Conservation (phyloP, 2,888 invertebrate species). For the Caradrina kadenii region DNA sequence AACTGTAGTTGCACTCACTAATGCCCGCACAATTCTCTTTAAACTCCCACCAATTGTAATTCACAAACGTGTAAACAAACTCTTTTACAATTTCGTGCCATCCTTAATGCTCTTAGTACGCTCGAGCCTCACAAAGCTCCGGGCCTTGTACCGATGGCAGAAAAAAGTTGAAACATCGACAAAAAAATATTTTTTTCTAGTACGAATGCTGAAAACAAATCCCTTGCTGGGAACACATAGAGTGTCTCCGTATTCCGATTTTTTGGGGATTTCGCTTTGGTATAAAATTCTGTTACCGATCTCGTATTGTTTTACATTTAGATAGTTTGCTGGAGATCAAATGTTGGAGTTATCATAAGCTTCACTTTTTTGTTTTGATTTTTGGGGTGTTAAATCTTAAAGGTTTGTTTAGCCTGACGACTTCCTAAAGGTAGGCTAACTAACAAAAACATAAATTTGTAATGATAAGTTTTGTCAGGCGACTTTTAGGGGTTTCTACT, state of each 20-base stretch:
- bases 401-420: slow-evolving; percentile 1
- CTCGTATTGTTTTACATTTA: slow-evolving; percentile 52
- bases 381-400: slow-evolving; percentile 10
- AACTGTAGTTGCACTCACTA: slow-evolving; percentile 25
- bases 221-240: slow-evolving; percentile 54
- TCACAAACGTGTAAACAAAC: slow-evolving; percentile 44
- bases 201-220: slow-evolving; percentile 60
- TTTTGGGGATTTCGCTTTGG: slow-evolving; percentile 65
- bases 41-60: slow-evolving; percentile 38
- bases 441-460: neutral
- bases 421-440: slow-evolving; percentile 2
- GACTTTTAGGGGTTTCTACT: neutral
- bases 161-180: slow-evolving; percentile 66
- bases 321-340: slow-evolving; percentile 51
- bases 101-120: slow-evolving; percentile 71
- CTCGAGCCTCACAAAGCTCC: slow-evolving; percentile 70
- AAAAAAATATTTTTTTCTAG: slow-evolving; percentile 61
- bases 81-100: slow-evolving; percentile 57
- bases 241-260: slow-evolving; percentile 56
- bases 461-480: no score
- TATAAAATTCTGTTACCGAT: slow-evolving; percentile 62
- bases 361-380: slow-evolving; percentile 1
- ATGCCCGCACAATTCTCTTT: slow-evolving; percentile 44
- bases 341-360: slow-evolving; percentile 33
- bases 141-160: slow-evolving; percentile 67